Conservation (phyloP, 1,140 invertebrate species). For the Bombus consobrinus region DNA sequence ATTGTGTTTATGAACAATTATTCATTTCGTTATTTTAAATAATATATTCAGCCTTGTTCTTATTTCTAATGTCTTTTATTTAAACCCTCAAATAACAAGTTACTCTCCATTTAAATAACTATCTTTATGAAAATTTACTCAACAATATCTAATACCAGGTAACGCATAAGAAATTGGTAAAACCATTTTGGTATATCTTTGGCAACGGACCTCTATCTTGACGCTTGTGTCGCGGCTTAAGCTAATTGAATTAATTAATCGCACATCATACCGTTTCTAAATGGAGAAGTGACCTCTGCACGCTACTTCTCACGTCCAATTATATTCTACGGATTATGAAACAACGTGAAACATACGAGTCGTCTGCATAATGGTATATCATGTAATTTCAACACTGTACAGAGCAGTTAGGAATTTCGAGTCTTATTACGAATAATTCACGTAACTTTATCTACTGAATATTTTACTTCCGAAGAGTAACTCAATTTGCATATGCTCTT, state of each 20-base stretch:
- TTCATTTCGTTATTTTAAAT: too few species aligned
- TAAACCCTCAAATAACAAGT: too few species aligned
- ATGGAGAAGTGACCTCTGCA: not conserved
- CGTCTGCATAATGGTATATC: conserved; percentile 5
- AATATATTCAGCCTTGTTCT: too few species aligned
- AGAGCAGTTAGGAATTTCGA: not conserved
- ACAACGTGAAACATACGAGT: not conserved
- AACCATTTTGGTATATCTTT: not conserved
- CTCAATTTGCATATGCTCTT: not conserved
- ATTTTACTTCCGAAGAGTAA: not conserved
- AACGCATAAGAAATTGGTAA: not conserved
- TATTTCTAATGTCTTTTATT: too few species aligned
- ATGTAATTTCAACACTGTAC: not conserved
- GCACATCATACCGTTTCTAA: conserved; percentile 8
- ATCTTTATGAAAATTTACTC: too few species aligned
- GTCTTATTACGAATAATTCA: not conserved
- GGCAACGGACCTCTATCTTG: not conserved
- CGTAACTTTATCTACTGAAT: not conserved
- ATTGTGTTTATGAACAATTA: too few species aligned
- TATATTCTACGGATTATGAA: conserved; percentile 29
- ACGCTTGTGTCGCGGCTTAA: not conserved
- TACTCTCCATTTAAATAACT: too few species aligned
- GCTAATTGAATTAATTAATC: conserved; percentile 44
- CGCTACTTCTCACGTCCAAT: not conserved
- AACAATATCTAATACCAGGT: too few species aligned